These are phyloP conservation scores for Amazona ochrocephala DNA, from an alignment of 2,797 vertebrate species.

Conservation along the genomic window DNA sequence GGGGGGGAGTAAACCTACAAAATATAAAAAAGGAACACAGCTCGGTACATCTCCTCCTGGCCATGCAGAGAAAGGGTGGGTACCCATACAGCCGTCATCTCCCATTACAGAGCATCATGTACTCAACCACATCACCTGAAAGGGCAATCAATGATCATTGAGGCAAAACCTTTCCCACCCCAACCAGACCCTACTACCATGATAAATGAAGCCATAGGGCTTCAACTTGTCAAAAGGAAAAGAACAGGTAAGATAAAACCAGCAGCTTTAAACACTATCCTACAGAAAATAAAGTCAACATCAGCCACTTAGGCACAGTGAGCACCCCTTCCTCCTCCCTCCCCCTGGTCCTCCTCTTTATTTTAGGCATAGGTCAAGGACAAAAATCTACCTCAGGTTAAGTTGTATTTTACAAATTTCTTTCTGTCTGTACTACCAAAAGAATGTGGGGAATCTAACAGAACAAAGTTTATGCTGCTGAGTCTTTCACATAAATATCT, in stretches of 20 bases:
- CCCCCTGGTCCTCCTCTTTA: not conserved
- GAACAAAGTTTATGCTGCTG: not conserved
- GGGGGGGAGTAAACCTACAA: not conserved
- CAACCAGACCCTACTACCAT: not conserved
- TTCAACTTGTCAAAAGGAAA: not conserved
- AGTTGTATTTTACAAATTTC: not conserved
- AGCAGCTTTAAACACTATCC: not conserved
- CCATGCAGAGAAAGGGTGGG: rapidly evolving
- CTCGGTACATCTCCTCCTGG: not conserved
- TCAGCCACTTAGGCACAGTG: not conserved
- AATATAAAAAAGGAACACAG: not conserved
- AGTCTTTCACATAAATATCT: not conserved
- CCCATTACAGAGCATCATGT: not conserved
- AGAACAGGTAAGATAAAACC: not conserved
- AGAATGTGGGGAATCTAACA: not conserved
- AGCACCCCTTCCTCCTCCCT: not conserved
- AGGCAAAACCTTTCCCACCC: not conserved
- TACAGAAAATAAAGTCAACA: not conserved
- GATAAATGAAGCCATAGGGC: not conserved
- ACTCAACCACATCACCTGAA: not conserved
- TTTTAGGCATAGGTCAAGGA: not conserved
- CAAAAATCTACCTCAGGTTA: not conserved
- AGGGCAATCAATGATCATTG: not conserved
- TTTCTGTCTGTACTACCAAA: not conserved
- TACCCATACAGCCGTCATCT: not conserved